Evolutionary conservation across 1,140 invertebrate species (phyloP), one percentile per base, ranked within the genome.

Genomic region (Ctenoplectra terminalis): DNA sequence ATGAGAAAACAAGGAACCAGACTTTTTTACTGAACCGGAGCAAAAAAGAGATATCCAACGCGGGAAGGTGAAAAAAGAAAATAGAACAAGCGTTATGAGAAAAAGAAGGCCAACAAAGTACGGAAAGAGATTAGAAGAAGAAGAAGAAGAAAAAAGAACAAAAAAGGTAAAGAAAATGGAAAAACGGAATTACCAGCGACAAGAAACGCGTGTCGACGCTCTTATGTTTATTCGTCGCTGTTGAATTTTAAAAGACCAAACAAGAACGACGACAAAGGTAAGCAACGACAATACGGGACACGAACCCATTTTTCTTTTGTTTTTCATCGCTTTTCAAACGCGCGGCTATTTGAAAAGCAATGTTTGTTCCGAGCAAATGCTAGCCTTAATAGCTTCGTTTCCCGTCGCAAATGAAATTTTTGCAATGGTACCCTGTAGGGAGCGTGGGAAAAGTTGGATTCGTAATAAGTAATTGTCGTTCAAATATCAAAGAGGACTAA

Each of bases 191-290:
- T 67, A 48, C 9, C 15, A 7, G 43, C n/a, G n/a, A 48, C 15
- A 46, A 48, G 26, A 15, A 31, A 46, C 64, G 11, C 64, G 64
- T 29, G 64, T 48, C 26, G 40, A 7, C 64, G 37, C 43, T 67
- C 43, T 48, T 67, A 67, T 29, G 43, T 67, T 46, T 50, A 69
- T 50, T 69, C 46, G 29, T 34, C 20, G 5, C 29, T 31, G 66
- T 69, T 69, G 66, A 69, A 69, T 69, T 69, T 69, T 15, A 69
- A 69, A 69, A 69, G 29, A 46, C 26, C 66, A 69, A 69, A 69
- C 50, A 50, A 50, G 29, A 31, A 31, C 29, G 6, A 69, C 29
- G 46, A n/a, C 1, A 15, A 69, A 69, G 29, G 66, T 50, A 34
- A 69, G 23, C 66, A 50, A 69, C 46, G 66, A 69, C 66, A n/a